phyloP scores from a whole-genome alignment of 2,797 vertebrate genomes.

The Cyprinella venusta region DNA sequence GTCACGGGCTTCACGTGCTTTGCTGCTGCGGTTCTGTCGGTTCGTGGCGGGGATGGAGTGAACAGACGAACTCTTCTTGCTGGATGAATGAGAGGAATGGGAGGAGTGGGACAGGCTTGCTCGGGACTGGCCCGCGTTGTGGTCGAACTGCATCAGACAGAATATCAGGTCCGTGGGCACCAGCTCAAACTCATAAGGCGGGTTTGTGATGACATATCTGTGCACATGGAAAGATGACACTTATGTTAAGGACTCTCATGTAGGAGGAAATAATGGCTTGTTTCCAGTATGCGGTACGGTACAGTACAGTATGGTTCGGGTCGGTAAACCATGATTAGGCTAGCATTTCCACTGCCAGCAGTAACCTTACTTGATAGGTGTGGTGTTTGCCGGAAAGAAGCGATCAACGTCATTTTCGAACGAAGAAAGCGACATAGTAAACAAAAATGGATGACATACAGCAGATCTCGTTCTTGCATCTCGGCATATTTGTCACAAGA shows the following conservation, averaged over 20 bases:
- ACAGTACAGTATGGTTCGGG: too few species aligned
- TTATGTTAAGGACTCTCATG: background rate
- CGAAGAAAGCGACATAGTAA: too few species aligned
- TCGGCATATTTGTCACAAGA: too few species aligned
- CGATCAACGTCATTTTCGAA: too few species aligned
- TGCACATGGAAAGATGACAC: constrained; percentile 45
- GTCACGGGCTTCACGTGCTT: constrained; percentile 92
- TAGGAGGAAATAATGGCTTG: background rate
- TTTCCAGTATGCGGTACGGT: too few species aligned
- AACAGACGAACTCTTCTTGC: constrained; percentile 98
- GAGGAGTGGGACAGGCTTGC: constrained; percentile 97
- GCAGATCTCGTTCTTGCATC: too few species aligned
- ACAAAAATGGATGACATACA: too few species aligned
- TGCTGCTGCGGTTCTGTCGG: constrained; percentile 93
- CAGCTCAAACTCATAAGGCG: constrained; percentile 97
- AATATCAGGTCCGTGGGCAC: constrained; percentile 99
- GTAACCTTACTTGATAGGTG: too few species aligned
- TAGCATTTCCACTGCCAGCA: too few species aligned
- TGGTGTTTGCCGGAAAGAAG: too few species aligned
- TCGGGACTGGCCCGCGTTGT: constrained; percentile 97
- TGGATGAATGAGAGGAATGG: constrained; percentile 98
- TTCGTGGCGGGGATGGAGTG: constrained; percentile 94
- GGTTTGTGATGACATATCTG: constrained; percentile 99
- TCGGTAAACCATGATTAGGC: too few species aligned
- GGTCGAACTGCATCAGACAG: constrained; percentile 99